A percentile compares a stretch with the other conserved stretches of the same genome.
phyloP scores from a whole-genome alignment of 2,113 vertebrate species.

The Vombatus ursinus region DNA sequence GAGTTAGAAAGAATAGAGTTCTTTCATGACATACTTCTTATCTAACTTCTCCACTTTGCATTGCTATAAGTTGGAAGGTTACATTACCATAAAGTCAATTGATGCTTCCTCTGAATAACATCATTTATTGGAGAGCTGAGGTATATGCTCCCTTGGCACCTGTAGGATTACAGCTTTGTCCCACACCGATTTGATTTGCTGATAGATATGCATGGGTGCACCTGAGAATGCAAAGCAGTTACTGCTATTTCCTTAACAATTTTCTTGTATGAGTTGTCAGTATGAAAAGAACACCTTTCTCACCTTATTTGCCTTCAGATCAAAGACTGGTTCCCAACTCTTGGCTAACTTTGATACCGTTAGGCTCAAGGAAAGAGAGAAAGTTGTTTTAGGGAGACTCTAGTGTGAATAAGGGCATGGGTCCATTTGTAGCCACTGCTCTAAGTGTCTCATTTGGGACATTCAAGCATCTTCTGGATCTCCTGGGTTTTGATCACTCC shows the following conservation, averaged over 20 bases:
- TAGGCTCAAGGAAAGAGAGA: not conserved
- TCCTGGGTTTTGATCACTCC: no score
- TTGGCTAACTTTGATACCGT: not conserved
- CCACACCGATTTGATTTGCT: not conserved
- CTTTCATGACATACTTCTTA: not conserved
- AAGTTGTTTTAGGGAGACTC: not conserved
- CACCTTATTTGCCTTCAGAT: not conserved
- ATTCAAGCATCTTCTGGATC: no score
- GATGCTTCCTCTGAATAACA: not conserved
- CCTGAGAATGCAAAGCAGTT: not conserved
- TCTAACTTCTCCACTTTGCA: not conserved
- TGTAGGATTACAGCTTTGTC: not conserved
- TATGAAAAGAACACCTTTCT: slow-evolving; percentile 28
- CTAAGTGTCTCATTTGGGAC: no score
- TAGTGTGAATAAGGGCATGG: no score
- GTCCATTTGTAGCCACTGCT: no score
- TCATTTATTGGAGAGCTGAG: slow-evolving; percentile 17
- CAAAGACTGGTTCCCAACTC: not conserved
- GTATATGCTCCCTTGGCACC: not conserved
- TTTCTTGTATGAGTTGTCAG: slow-evolving; percentile 20
- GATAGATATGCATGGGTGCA: not conserved
- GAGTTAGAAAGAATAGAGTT: not conserved
- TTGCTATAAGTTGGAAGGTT: not conserved
- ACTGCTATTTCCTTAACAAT: slow-evolving; percentile 50
- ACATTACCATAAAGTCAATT: not conserved